Evolutionary conservation across 2,797 vertebrate genomes (phyloP).

Genomic region (Danio tinwini): DNA sequence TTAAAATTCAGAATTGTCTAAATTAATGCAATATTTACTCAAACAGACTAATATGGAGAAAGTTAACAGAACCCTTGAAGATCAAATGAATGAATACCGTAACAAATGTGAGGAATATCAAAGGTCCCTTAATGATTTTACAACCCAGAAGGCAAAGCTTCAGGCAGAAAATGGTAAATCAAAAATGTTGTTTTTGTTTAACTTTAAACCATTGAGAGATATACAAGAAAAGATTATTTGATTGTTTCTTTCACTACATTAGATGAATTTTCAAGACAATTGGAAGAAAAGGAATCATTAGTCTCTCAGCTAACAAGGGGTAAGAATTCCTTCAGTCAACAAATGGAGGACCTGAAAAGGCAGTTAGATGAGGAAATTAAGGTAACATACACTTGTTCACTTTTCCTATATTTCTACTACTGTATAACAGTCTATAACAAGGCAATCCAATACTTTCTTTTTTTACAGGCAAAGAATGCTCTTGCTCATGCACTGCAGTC

Average conservation of each 20-base stretch:
- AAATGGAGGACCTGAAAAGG: constrained; percentile 81
- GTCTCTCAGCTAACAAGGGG: constrained; percentile 78
- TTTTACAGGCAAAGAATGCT: constrained; percentile 78
- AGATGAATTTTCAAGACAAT: constrained; percentile 77
- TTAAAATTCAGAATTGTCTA: background rate
- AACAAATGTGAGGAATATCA: constrained; percentile 77
- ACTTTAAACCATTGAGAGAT: background rate
- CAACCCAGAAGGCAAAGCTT: constrained; percentile 77
- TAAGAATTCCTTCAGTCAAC: constrained; percentile 79
- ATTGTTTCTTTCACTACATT: constrained; percentile 14
- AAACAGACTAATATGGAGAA: constrained; percentile 80
- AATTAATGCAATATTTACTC: background rate
- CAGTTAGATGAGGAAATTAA: constrained; percentile 82
- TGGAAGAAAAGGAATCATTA: constrained; percentile 81
- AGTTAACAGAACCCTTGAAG: constrained; percentile 75
- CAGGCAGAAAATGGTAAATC: constrained; percentile 79
- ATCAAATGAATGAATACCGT: constrained; percentile 78
- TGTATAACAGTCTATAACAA: background rate
- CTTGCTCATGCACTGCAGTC: constrained; percentile 80
- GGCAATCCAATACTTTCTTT: background rate
- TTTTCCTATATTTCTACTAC: background rate
- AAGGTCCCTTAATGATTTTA: constrained; percentile 75
- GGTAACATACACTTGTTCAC: constrained; percentile 59
- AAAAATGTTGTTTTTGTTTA: background rate
- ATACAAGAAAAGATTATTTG: background rate